Conservation (phyloP, 2,113 vertebrate genomes). For the Amia ocellicauda region DNA sequence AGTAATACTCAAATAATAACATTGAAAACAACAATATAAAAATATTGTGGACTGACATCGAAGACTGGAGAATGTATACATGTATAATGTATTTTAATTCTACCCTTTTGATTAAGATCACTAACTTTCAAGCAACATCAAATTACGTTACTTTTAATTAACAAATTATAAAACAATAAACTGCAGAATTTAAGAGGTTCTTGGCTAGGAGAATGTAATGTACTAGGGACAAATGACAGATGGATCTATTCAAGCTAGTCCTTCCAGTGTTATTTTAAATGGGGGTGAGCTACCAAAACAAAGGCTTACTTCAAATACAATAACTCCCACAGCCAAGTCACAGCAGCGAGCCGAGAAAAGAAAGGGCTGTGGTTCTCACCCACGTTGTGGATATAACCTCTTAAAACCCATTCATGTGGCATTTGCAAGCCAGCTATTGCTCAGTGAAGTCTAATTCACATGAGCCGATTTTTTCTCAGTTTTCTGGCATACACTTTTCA, state of each 20-base stretch:
- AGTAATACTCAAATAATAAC: no score
- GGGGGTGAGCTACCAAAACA: slow-evolving; percentile 49
- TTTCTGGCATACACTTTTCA: no score
- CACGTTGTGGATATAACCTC: slow-evolving; percentile 29
- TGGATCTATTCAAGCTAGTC: slow-evolving; percentile 29
- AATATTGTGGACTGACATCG: no score
- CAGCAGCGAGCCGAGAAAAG: slow-evolving; percentile 26
- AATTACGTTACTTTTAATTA: no score
- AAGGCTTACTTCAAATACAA: slow-evolving; percentile 39
- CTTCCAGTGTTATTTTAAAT: slow-evolving; percentile 35
- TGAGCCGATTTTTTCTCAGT: no score
- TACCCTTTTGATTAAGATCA: no score
- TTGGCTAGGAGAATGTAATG: neutral
- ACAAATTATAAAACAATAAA: slow-evolving; percentile 17
- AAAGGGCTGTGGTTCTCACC: slow-evolving; percentile 38
- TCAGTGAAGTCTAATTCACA: neutral
- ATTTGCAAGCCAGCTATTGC: slow-evolving; percentile 17
- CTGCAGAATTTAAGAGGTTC: slow-evolving; percentile 23
- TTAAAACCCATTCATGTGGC: slow-evolving; percentile 28
- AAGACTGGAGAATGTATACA: no score
- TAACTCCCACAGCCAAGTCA: slow-evolving; percentile 35
- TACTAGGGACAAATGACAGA: slow-evolving; percentile 17
- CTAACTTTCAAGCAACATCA: no score
- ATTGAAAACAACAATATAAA: no score
- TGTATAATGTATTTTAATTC: no score